Evolutionary conservation across 2,113 vertebrate genomes (phyloP).

Genomic region (Synchiropus splendidus): DNA sequence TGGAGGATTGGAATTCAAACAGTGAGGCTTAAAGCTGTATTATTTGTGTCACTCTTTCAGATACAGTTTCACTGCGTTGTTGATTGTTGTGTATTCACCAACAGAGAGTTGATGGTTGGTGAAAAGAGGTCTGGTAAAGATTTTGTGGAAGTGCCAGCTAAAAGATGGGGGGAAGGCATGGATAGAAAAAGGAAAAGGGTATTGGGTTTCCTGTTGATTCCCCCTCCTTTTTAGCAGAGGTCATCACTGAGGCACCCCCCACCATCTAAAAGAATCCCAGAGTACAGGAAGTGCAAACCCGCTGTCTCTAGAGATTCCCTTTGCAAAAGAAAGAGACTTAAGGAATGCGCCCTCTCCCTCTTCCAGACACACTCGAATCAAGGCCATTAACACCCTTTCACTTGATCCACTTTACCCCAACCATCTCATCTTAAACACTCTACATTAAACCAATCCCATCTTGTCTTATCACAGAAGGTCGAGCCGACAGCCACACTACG

Average conservation of each 20-base stretch:
- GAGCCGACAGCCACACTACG: not conserved
- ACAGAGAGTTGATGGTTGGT: no score
- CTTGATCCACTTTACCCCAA: conserved; percentile 20
- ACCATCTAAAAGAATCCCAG: conserved; percentile 29
- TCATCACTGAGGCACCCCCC: conserved; percentile 25
- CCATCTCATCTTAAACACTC: conserved; percentile 14
- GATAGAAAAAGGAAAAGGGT: conserved; percentile 11
- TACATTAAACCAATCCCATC: conserved; percentile 16
- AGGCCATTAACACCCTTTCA: conserved; percentile 25
- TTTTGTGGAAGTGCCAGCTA: no score
- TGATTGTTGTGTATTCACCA: no score
- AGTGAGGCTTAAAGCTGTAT: no score
- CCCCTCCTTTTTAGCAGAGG: conserved; percentile 14
- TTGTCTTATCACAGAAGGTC: not conserved
- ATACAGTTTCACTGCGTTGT: no score
- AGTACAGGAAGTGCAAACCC: conserved; percentile 46
- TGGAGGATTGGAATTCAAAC: no score
- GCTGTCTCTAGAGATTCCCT: conserved; percentile 21
- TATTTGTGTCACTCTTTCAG: no score
- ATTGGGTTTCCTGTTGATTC: conserved; percentile 40
- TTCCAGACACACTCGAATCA: not conserved
- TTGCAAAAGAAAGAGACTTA: conserved; percentile 13
- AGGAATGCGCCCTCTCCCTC: conserved; percentile 17
- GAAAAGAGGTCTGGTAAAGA: no score
- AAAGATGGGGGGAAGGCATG: no score